Evolutionary conservation across 2,113 vertebrate species (phyloP).

Genomic region (Strix aluco): DNA sequence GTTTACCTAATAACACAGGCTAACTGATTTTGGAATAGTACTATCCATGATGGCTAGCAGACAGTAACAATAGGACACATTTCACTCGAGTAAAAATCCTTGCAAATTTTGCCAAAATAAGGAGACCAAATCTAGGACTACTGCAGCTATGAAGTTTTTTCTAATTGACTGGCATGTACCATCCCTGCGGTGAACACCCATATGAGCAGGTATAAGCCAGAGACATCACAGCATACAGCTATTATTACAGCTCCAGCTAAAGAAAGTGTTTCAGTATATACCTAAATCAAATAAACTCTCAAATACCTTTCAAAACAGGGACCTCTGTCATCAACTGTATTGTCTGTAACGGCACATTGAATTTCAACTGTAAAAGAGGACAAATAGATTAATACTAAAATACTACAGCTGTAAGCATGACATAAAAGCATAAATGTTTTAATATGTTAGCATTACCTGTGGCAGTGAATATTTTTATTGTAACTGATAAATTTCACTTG

Average conservation of each 20-base stretch:
- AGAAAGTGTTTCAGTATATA: background rate
- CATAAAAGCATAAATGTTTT: background rate
- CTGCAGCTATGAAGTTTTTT: background rate
- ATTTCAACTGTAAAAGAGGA: background rate
- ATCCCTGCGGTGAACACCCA: background rate
- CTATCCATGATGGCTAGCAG: background rate
- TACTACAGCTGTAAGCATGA: background rate
- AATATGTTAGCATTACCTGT: background rate
- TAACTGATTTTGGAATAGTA: background rate
- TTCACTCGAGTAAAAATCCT: background rate
- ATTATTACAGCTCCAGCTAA: background rate
- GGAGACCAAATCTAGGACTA: background rate
- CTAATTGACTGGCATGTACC: background rate
- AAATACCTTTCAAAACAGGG: background rate
- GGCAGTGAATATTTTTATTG: background rate
- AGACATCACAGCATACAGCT: background rate
- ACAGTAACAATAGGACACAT: background rate
- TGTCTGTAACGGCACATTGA: background rate
- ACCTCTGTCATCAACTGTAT: background rate
- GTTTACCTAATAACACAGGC: background rate
- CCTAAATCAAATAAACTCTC: background rate
- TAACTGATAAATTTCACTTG: background rate
- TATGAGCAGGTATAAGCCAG: background rate
- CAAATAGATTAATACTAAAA: background rate
- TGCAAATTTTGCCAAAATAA: background rate